Base-by-base conservation (phyloP, 2,888 invertebrate genomes). In the Saturnia japonica region DNA sequence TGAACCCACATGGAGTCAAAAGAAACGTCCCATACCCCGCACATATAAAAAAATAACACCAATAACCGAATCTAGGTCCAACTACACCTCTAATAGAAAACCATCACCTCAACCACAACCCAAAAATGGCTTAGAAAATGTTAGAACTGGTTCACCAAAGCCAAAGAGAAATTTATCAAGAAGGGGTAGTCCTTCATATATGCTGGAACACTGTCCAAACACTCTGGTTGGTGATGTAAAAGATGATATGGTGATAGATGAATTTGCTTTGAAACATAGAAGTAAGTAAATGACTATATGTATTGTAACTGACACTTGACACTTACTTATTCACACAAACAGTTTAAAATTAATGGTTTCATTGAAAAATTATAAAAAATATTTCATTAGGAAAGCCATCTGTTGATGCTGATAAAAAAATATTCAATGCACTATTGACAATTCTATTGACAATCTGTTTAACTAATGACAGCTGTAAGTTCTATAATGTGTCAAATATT, bases 141-240 rank as follows among this genome's bases (percentile, higher is more conserved):
- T 73, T 22, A 77, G 67, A 71, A 72, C 74, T 68, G 75, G 71
- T 45, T 76, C 81, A 0, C 19, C 75, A 4, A 80, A 72, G n/a
- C 42, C 70, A 7, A 82, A 75, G 62, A 85, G 76, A 73, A 77
- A 83, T 8, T 83, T 86, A 0, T 40, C 69, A 1, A 85, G 77
- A 62, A 88, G 81, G 70, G 43, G 75, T 7, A 82, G 74, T 71
- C 75, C 79, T n/a, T 81, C 77, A 11, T 86, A 82, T 70, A 84
- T 80, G 72, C 75, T 89, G 7, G 80, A 89, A 69, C 79, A 89
- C 72, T 82, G 84, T 71, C 88, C 91, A 8, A 86, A 80, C 67
- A 88, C 88, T 42, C 72, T 88, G 74, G 84, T 87, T 66, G 80
- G 83, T 74, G 89, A 91, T 77, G 73, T 83, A 1, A 81, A 78